These are phyloP conservation scores for Gadopsis bispinosus DNA, from an alignment of 2,797 vertebrate genomes.

Conservation along the genomic window DNA sequence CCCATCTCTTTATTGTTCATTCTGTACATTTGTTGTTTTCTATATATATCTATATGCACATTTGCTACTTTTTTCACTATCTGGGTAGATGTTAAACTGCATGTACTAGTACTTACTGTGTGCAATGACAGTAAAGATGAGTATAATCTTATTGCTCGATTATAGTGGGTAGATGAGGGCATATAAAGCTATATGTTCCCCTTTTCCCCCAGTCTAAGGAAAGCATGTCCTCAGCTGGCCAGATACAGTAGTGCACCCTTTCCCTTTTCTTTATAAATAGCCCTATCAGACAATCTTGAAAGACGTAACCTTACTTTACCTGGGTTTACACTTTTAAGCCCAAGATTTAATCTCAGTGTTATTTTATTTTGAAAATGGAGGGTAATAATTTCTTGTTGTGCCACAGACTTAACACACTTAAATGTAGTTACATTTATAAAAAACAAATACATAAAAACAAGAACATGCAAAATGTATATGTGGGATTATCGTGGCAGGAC, in stretches of 20 bases:
- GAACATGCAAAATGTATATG: not conserved
- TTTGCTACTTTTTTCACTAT: not conserved
- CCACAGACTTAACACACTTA: not conserved
- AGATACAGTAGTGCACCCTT: constrained; percentile 73
- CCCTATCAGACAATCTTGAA: constrained; percentile 46
- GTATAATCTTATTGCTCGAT: constrained; percentile 24
- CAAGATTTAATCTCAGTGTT: not conserved
- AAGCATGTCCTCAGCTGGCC: constrained; percentile 85
- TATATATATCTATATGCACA: not conserved
- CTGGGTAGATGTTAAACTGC: not conserved
- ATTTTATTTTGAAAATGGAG: no score
- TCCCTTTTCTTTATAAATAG: not conserved
- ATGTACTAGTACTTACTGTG: not conserved
- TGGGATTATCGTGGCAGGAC: not conserved
- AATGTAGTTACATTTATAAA: not conserved
- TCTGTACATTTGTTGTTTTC: not conserved
- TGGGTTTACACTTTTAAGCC: constrained; percentile 2
- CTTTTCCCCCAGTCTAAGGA: constrained; percentile 73
- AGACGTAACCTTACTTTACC: not conserved
- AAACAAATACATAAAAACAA: not conserved
- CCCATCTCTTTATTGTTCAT: not conserved
- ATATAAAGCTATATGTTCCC: constrained; percentile 33
- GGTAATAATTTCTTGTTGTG: not conserved
- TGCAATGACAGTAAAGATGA: constrained; percentile 1
- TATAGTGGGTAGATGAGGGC: constrained; percentile 18